Percentiles rank a stretch among this genome's conserved stretches.
Conservation (phyloP, 2,113 vertebrate genomes). For the Ptilorrhoa leucosticta region DNA sequence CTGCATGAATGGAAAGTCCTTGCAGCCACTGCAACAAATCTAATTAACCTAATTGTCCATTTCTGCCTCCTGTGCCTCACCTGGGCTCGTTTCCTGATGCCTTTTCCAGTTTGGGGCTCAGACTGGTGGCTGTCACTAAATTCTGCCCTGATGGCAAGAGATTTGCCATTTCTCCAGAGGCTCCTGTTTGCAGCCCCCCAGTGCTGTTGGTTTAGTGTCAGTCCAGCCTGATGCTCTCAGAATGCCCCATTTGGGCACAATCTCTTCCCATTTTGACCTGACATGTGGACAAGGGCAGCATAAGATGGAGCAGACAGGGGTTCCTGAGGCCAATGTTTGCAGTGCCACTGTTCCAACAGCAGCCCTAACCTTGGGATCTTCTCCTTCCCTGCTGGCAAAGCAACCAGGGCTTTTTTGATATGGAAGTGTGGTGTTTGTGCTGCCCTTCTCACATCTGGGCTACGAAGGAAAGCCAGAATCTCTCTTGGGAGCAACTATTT, state of each 20-base stretch:
- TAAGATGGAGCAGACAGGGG: neutral
- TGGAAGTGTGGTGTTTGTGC: neutral
- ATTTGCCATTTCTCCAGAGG: neutral
- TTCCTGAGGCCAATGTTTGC: neutral
- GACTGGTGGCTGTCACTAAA: neutral
- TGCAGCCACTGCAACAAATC: conserved; percentile 17
- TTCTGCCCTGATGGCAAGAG: neutral
- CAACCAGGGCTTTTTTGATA: neutral
- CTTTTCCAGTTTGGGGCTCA: neutral
- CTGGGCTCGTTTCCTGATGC: neutral
- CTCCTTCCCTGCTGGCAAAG: neutral
- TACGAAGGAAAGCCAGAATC: neutral
- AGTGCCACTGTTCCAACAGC: neutral
- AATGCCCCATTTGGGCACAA: neutral
- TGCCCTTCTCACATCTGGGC: neutral
- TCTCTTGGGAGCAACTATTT: neutral
- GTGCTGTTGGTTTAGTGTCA: rapidly evolving
- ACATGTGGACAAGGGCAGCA: neutral
- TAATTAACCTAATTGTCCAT: conserved; percentile 1
- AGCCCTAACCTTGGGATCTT: neutral
- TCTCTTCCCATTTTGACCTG: neutral
- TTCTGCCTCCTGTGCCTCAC: neutral
- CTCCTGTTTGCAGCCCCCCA: neutral
- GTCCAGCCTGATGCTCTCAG: neutral
- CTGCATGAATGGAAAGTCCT: neutral